Evolutionary conservation across 2,888 invertebrate species (phyloP), one percentile per base, ranked within the genome.

Genomic region (Oligia fasciuncula): DNA sequence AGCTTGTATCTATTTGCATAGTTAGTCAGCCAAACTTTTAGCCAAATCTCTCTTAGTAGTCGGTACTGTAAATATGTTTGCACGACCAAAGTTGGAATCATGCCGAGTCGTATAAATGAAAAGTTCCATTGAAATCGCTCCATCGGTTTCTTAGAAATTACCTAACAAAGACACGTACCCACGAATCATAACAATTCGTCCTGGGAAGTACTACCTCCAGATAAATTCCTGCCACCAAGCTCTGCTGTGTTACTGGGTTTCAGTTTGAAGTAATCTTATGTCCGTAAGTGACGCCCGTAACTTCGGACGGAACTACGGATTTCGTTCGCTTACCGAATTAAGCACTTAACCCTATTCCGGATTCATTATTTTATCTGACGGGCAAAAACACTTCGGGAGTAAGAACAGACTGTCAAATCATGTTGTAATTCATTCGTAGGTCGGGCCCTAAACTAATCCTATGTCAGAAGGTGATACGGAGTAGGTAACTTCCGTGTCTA

Each of bases 61-160:
- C 14, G 29, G 14, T 62, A 29, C 14, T 62, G 29, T 79, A 40
- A 66, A 67, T 43, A 67, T 67, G n/a, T 77, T 66, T 19, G 23
- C 19, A 9, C 8, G 14, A 17, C 1, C 14, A n/a, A 43, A 43
- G 13, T n/a, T 23, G n/a, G 43, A 62, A 43, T 14, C 11, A 80
- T 69, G 35, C n/a, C 1, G 35, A n/a, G 4, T 46, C 3, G 13
- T 19, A 11, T 46, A 77, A 77, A 77, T 46, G 77, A 66, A 54
- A 81, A 60, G 35, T 79, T 65, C 23, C 35, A 66, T 23, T 49
- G 79, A 60, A 79, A 67, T 79, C 17, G 17, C 79, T 60, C 23
- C 57, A 40, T 60, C 57, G 17, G 17, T 23, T 77, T 67, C 79
- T 49, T 13, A 79, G 79, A 79, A 77, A 43, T 67, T 29, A 43